phyloP scores from a whole-genome alignment of 2,113 vertebrate genomes.

The Bucco capensis region DNA sequence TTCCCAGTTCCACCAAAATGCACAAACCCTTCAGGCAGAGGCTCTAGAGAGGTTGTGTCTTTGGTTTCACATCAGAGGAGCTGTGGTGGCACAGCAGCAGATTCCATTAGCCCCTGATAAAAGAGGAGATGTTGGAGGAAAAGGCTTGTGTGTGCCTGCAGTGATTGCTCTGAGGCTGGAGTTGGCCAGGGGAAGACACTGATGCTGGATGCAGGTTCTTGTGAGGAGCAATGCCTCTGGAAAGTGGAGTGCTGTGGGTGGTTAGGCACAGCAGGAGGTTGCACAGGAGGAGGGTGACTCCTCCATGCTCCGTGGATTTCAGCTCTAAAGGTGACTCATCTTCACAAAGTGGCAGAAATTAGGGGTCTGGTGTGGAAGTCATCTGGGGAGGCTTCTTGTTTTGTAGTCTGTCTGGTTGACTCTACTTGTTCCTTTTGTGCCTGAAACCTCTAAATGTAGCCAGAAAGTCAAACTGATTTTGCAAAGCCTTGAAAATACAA shows the following conservation, averaged over 20 bases:
- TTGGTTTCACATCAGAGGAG: fast-evolving
- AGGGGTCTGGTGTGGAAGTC: background rate
- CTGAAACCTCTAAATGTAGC: background rate
- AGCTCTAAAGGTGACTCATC: background rate
- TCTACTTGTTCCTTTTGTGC: background rate
- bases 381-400: background rate
- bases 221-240: background rate
- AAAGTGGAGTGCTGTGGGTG: fast-evolving
- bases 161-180: background rate
- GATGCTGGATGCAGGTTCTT: fast-evolving
- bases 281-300: background rate
- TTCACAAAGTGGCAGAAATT: background rate
- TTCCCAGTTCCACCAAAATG: background rate
- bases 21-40: background rate
- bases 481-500: background rate
- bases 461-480: background rate
- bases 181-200: background rate
- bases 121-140: background rate
- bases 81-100: fast-evolving
- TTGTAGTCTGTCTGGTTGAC: background rate
- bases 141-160: background rate
- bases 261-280: background rate
- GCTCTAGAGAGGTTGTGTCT: background rate
- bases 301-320: background rate
- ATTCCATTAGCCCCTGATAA: background rate